Evolutionary conservation across 2,888 invertebrate species (phyloP).

Genomic region (Drosophila lacicola): DNA sequence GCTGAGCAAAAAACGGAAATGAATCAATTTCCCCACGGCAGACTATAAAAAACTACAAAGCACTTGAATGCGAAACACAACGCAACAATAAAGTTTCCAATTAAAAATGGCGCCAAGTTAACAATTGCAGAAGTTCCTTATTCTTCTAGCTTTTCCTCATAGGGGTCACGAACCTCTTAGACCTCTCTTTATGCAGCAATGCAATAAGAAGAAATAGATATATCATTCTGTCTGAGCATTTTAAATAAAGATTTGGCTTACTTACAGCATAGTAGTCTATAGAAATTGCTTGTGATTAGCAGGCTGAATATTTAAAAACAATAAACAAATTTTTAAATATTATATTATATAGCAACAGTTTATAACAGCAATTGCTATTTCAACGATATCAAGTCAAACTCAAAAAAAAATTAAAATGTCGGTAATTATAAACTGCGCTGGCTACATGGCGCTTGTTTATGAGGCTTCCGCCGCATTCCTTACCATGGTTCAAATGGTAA

Average conservation of each 20-base stretch:
- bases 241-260: background rate
- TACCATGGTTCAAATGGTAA: constrained; percentile 8
- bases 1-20: constrained; percentile 72
- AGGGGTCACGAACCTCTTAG: background rate
- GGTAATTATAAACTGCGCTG: constrained; percentile 9
- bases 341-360: background rate
- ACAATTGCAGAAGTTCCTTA: constrained; percentile 2
- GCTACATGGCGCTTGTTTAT: constrained; percentile 28
- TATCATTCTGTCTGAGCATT: background rate
- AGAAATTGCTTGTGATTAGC: background rate
- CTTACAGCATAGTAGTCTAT: background rate
- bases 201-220: constrained; percentile 31
- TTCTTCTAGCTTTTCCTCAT: constrained; percentile 8
- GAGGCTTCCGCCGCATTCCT: constrained; percentile 24
- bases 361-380: background rate
- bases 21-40: constrained; percentile 77
- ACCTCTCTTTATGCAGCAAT: constrained; percentile 13
- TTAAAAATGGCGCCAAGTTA: constrained; percentile 40
- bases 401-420: constrained; percentile 12
- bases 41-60: constrained; percentile 76
- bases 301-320: background rate
- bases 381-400: too few relatives aligned
- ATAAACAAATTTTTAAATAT: background rate
- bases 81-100: constrained; percentile 46
- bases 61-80: constrained; percentile 43